Conservation (phyloP, 1,140 invertebrate genomes). For the Caenorhabditis elegans region DNA sequence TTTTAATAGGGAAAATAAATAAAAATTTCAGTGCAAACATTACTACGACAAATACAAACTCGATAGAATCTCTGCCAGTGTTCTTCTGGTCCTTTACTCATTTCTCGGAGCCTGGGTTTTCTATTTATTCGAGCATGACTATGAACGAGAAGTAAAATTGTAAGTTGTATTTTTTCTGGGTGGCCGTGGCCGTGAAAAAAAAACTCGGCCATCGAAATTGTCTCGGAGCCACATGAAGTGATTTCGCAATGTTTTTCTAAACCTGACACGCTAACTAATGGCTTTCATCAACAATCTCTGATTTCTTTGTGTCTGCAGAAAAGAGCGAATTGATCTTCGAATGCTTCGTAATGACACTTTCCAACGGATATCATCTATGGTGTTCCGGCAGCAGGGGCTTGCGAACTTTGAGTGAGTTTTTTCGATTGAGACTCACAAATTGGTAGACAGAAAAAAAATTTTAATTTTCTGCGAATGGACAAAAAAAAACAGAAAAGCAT, state of each 20-base stretch:
- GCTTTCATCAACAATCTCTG: constrained; percentile 12
- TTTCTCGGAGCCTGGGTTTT: constrained; percentile 61
- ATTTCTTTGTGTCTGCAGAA: constrained; percentile 16
- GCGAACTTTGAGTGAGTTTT: background rate
- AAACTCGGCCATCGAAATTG: background rate
- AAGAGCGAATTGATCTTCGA: constrained; percentile 41
- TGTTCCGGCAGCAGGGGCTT: background rate
- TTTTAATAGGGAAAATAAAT: too few relatives aligned
- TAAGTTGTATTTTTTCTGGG: constrained; percentile 35
- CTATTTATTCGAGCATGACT: constrained; percentile 60
- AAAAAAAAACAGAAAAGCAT: background rate
- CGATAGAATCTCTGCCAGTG: constrained; percentile 57
- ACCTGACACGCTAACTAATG: background rate
- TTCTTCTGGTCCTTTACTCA: constrained; percentile 61
- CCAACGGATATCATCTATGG: constrained; percentile 11
- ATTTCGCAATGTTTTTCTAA: background rate
- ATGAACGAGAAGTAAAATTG: constrained; percentile 54
- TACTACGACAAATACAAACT: constrained; percentile 61
- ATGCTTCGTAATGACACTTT: constrained; percentile 44
- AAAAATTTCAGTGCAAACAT: constrained; percentile 58
- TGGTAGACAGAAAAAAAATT: too few relatives aligned
- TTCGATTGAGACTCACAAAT: background rate
- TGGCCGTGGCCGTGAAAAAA: background rate
- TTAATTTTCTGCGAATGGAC: too few relatives aligned
- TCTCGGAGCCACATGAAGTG: too few relatives aligned